Percentiles rank a stretch among this genome's conserved stretches.
Conservation (phyloP, 2,113 vertebrate species). For the Polyodon spathula region DNA sequence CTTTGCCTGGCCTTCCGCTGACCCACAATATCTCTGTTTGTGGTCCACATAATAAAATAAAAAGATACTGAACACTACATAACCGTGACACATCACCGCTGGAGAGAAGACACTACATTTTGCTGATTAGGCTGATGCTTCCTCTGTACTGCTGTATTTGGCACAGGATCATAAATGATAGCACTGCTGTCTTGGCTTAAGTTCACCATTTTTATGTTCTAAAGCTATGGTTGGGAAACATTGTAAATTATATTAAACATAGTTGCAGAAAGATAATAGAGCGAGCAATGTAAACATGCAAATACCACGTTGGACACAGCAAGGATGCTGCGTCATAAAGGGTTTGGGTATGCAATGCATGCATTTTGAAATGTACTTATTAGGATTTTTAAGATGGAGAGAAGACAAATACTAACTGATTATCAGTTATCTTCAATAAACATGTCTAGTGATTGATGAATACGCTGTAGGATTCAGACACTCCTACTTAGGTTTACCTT, state of each 20-base stretch:
- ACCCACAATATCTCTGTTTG: slow-evolving; percentile 49
- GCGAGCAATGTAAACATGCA: slow-evolving; percentile 15
- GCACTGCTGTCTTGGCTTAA: slow-evolving; percentile 42
- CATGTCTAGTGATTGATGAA: no score
- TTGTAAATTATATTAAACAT: slow-evolving; percentile 18
- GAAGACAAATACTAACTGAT: no score
- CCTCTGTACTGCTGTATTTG: slow-evolving; percentile 57
- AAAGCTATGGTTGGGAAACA: slow-evolving; percentile 6
- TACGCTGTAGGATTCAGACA: no score
- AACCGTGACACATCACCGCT: slow-evolving; percentile 51
- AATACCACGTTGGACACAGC: slow-evolving; percentile 8
- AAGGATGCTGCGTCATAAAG: background rate
- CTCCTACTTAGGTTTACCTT: no score
- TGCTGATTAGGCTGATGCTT: slow-evolving; percentile 55
- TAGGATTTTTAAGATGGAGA: no score
- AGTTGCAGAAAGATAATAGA: slow-evolving; percentile 11
- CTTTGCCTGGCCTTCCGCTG: slow-evolving; percentile 46
- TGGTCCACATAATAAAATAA: slow-evolving; percentile 55
- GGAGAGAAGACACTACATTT: slow-evolving; percentile 46
- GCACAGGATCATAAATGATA: slow-evolving; percentile 49
- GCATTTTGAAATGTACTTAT: background rate
- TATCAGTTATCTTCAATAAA: no score
- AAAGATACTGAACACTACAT: slow-evolving; percentile 41
- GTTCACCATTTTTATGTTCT: slow-evolving; percentile 31
- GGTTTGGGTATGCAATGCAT: background rate